Percentiles rank a stretch among this genome's conserved stretches.
Evolutionary conservation across 2,888 invertebrate species (phyloP).

Genomic region (Caenorhabditis sp.): DNA sequence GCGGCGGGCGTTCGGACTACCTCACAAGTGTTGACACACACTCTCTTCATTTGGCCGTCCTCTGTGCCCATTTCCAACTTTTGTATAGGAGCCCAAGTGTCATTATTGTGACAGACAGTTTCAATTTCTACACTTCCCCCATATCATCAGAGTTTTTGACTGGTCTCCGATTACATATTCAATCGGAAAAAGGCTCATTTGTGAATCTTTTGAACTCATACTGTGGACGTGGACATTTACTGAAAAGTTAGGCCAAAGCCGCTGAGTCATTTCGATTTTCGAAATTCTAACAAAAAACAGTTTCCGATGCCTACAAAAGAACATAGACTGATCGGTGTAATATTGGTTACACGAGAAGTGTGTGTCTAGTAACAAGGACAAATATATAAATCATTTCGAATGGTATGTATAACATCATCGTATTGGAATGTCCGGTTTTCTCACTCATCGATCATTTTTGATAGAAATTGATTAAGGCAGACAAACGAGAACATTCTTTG

Average conservation of each 20-base stretch:
- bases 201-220: too few relatives aligned
- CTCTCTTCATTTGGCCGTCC: slow-evolving; percentile 9
- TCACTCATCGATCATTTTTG: slow-evolving; percentile 6
- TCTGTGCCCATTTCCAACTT: not conserved
- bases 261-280: too few relatives aligned
- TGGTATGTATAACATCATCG: slow-evolving; percentile 33
- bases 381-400: slow-evolving; percentile 29
- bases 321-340: not conserved
- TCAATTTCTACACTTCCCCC: too few relatives aligned
- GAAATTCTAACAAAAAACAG: too few relatives aligned
- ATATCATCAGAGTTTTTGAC: too few relatives aligned
- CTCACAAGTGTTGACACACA: slow-evolving; percentile 51
- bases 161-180: too few relatives aligned
- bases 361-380: slow-evolving; percentile 24
- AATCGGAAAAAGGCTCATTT: too few relatives aligned
- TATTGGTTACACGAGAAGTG: slow-evolving; percentile 19
- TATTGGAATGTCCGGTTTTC: slow-evolving; percentile 18
- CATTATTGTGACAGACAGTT: too few relatives aligned
- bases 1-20: slow-evolving; percentile 27
- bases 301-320: not conserved
- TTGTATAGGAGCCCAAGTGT: not conserved
- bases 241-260: too few relatives aligned
- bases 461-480: slow-evolving; percentile 16
- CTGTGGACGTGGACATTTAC: too few relatives aligned
- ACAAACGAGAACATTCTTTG: not conserved